Evolutionary conservation across 64 coral and sea anemone species (phyloP).

Genomic region (Hydrozoanthus tunicans): DNA sequence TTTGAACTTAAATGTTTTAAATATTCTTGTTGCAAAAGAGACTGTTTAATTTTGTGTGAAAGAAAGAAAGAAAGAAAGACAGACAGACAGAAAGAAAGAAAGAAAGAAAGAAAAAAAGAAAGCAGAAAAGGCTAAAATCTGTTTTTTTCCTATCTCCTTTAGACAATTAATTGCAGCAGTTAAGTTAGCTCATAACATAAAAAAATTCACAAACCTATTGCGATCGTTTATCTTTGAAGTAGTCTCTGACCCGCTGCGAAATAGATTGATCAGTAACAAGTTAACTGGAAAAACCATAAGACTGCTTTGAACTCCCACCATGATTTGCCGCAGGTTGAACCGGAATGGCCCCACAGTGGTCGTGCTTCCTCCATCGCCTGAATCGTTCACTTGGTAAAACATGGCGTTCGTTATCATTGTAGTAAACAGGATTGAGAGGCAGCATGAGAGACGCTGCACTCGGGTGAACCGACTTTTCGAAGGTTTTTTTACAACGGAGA

Average conservation of each 20-base stretch:
- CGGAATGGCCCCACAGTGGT: slow-evolving; percentile 64
- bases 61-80: no score
- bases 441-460: slow-evolving; percentile 84
- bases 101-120: no score
- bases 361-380: slow-evolving; percentile 22
- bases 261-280: slow-evolving; percentile 63
- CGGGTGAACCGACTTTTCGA: slow-evolving; percentile 81
- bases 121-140: no score
- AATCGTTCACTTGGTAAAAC: slow-evolving; percentile 75
- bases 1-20: no score
- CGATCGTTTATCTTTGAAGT: neutral
- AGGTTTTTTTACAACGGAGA: slow-evolving; percentile 84
- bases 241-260: slow-evolving; percentile 35
- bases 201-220: slow-evolving; percentile 16
- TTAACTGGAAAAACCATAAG: slow-evolving; percentile 76
- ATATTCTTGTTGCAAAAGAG: no score
- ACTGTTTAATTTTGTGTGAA: no score
- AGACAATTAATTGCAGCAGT: no score
- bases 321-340: slow-evolving; percentile 65
- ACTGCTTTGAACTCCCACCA: slow-evolving; percentile 84
- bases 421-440: slow-evolving; percentile 65
- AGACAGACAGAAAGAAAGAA: no score
- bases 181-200: no score
- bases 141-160: no score
- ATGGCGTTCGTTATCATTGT: slow-evolving; percentile 93